phyloP scores from a whole-genome alignment of 2,888 invertebrate genomes.

The Acronicta aceris region DNA sequence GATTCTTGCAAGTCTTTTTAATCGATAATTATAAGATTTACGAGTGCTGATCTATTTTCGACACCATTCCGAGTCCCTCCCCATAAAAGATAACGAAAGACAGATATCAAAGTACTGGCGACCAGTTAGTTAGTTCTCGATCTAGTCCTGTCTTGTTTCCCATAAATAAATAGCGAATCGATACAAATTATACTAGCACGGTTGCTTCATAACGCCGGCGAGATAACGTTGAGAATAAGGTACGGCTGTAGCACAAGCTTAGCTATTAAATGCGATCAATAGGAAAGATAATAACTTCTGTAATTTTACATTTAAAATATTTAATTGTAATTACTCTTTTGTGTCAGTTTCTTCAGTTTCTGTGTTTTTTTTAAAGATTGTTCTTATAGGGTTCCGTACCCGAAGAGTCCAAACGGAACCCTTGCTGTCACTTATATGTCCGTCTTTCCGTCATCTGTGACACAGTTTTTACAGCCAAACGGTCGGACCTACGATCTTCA shows the following conservation, averaged over 20 bases:
- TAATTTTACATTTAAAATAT: too few species aligned
- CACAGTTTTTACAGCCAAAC: too few species aligned
- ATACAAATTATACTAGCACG: constrained; percentile 70
- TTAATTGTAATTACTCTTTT: neutral
- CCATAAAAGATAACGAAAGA: constrained; percentile 15
- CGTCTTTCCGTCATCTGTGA: too few species aligned
- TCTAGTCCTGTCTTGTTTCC: constrained; percentile 59
- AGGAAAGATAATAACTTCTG: too few species aligned
- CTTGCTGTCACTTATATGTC: too few species aligned
- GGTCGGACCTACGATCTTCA: too few species aligned
- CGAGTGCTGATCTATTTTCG: constrained; percentile 6
- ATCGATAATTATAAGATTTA: constrained; percentile 2
- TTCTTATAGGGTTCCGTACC: too few species aligned
- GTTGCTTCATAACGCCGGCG: constrained; percentile 72
- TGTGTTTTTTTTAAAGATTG: too few species aligned
- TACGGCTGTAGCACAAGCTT: constrained; percentile 13
- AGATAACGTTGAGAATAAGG: constrained; percentile 35
- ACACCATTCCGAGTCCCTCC: constrained; percentile 5
- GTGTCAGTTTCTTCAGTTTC: neutral
- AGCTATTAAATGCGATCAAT: neutral
- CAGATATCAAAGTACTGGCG: constrained; percentile 21
- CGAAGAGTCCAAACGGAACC: too few species aligned
- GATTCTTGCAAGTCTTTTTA: too few species aligned
- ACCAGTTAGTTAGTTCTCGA: constrained; percentile 39
- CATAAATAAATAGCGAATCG: constrained; percentile 71